Base-by-base conservation (phyloP, 2,113 vertebrate genomes). In the Mormoops blainvillei region DNA sequence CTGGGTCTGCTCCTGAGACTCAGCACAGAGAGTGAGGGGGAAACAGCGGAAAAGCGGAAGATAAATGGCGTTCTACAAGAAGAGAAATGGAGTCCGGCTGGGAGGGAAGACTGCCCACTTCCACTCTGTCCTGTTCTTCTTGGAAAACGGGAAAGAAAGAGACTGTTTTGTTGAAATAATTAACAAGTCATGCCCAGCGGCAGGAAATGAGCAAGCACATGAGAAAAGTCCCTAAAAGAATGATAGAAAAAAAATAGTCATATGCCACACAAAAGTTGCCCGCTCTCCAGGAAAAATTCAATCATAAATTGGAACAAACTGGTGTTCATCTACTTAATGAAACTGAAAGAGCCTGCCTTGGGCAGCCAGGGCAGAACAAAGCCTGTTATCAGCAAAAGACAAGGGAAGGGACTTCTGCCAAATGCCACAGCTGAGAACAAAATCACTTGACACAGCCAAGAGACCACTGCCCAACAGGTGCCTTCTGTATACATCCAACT, bases 191-290 rank as follows among this genome's bases (percentile, higher is more conserved):
- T 65, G 61, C 58, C 86, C 89, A 76, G 68, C 92, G 96, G 65
- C 90, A 94, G 95, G 94, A 97, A 94, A 73, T 94, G 92, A 94
- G 71, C 87, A 73, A 92, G 41, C 85, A 24, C 48, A 26, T 43
- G 31, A 68, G 73, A 63, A 97, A 96, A 97, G 33, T 36, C 56
- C 84, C 89, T n/a, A 8, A 77, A 93, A 94, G 58, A 95, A 89
- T 78, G 97, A 89, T 4, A n/a, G 15, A 84, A 54, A 65, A 94
- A 63, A 61, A 82, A 73, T 1, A 68, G 63, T 68, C 74, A 54
- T 22, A 61, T 65, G 52, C 71, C 90, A 82, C 82, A 81, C 87
- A 81, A 54, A 83, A 82, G 71, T n/a, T 28, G 56, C 45, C 71
- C 50, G 5, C 50, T 78, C 31, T 89, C 84, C 87, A 86, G 94